Evolutionary conservation across 2,113 vertebrate species (phyloP).

Genomic region (Lamprotornis superbus): DNA sequence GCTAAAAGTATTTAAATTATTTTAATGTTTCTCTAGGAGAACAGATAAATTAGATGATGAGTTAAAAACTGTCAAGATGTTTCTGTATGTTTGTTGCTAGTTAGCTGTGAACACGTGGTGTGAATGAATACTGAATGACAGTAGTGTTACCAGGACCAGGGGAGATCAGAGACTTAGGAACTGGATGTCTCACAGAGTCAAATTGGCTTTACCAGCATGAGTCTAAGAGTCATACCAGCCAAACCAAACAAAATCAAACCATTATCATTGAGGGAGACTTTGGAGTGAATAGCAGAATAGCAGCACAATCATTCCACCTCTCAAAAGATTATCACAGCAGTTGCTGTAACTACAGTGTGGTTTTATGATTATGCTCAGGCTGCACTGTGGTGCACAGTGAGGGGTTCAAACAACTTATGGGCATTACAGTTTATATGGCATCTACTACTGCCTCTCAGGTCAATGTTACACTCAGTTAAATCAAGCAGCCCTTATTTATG

Average conservation of each 20-base stretch:
- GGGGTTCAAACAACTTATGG: background rate
- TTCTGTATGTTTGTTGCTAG: background rate
- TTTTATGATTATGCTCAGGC: slow-evolving; percentile 47
- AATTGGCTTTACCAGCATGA: slow-evolving; percentile 22
- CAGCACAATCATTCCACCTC: slow-evolving; percentile 27
- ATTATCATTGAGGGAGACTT: slow-evolving; percentile 4
- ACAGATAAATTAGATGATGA: background rate
- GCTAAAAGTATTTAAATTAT: background rate
- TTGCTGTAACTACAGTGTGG: slow-evolving; percentile 17
- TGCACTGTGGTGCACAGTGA: background rate
- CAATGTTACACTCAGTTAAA: background rate
- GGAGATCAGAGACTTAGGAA: slow-evolving; percentile 2
- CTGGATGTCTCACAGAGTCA: background rate
- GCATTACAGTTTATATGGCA: background rate
- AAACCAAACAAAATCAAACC: slow-evolving; percentile 40
- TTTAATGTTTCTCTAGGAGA: background rate
- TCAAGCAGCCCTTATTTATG: background rate
- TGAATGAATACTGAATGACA: slow-evolving; percentile 37
- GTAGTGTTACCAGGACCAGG: background rate
- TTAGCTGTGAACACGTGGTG: background rate
- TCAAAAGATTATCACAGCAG: slow-evolving; percentile 51
- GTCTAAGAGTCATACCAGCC: background rate
- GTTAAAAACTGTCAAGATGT: background rate
- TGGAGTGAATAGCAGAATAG: background rate
- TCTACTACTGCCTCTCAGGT: background rate